Evolutionary conservation across 2,888 invertebrate species (phyloP), one percentile per base, ranked within the genome.

Genomic region (Euzophera pinguis): DNA sequence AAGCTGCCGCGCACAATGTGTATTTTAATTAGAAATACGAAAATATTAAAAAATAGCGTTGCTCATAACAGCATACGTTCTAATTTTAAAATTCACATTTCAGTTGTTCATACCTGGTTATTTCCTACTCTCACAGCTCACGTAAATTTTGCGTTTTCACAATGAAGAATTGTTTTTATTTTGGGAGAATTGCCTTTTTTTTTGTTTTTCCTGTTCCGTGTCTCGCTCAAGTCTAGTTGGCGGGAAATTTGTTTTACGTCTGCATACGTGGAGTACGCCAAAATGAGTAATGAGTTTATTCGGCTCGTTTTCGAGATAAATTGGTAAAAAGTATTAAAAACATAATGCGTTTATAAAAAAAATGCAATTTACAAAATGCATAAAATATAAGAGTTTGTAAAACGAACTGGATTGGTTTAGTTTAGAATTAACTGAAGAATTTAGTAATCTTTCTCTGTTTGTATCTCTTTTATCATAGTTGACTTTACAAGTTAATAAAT

Each of bases 41-140:
- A 32, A 7, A 32, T 32, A 32, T 32, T 32, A 9, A 1, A 32
- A 32, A 41, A 41, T 16, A 17, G 7, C 16, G 17, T 10, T 17
- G 9, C 14, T 14, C 10, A 32, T 9, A 32, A 32, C 1, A 16
- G 13, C 45, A 45, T 16, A 13, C n/a, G 16, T 34, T 16, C 32
- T 34, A 32, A 45, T 45, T 45, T 34, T 34, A n/a, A 45, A 45
- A 32, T 45, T 32, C 16, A 32, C 45, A 34, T 45, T 45, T 32
- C 45, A 45, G 45, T 45, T 14, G 10, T 14, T 8, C 10, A 4
- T 45, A 16, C 14, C 22, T 22, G 22, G 5, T 2, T 22, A 22
- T 22, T 38, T 13, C 16, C 16, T 12, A 10, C 32, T 32, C 45
- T 45, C 45, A 10, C 45, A 32, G 45, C 45, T 10, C 0, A 45